Evolutionary conservation across 2,888 invertebrate genomes (phyloP).

Genomic region (Acronicta alni): DNA sequence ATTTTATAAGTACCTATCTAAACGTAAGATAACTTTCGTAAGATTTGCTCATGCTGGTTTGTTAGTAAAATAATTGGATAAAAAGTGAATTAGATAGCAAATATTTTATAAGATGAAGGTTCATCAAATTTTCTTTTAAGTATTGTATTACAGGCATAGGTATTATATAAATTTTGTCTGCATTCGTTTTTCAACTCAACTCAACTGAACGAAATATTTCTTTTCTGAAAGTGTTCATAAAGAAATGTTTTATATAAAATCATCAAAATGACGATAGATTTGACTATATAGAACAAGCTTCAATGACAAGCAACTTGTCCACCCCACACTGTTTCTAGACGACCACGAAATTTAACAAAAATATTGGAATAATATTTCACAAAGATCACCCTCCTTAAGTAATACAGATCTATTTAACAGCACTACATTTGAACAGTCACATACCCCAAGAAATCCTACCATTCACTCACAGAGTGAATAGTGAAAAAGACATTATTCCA

Average conservation of each 20-base stretch:
- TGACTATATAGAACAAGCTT: not conserved
- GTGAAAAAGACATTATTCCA: slow-evolving; percentile 89
- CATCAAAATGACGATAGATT: not conserved
- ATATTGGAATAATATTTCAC: slow-evolving; percentile 21
- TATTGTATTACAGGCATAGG: too few relatives aligned
- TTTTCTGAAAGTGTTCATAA: too few relatives aligned
- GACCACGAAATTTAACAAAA: slow-evolving; percentile 11
- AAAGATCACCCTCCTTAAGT: slow-evolving; percentile 44
- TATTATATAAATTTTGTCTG: too few relatives aligned
- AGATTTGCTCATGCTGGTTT: too few relatives aligned
- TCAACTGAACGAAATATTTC: too few relatives aligned
- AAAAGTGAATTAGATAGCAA: too few relatives aligned
- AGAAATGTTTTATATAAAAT: not conserved
- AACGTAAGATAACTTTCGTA: too few relatives aligned
- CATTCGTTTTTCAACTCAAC: too few relatives aligned
- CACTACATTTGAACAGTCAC: slow-evolving; percentile 50
- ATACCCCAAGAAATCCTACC: slow-evolving; percentile 73
- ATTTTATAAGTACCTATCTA: too few relatives aligned
- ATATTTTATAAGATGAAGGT: too few relatives aligned
- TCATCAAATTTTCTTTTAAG: too few relatives aligned
- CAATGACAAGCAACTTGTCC: slow-evolving; percentile 4
- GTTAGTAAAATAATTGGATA: too few relatives aligned
- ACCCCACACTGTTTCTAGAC: slow-evolving; percentile 2
- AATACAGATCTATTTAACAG: slow-evolving; percentile 59
- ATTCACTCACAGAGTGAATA: slow-evolving; percentile 76